phyloP scores from a whole-genome alignment of 1,140 invertebrate species.

The Aphelinus atriplicis region DNA sequence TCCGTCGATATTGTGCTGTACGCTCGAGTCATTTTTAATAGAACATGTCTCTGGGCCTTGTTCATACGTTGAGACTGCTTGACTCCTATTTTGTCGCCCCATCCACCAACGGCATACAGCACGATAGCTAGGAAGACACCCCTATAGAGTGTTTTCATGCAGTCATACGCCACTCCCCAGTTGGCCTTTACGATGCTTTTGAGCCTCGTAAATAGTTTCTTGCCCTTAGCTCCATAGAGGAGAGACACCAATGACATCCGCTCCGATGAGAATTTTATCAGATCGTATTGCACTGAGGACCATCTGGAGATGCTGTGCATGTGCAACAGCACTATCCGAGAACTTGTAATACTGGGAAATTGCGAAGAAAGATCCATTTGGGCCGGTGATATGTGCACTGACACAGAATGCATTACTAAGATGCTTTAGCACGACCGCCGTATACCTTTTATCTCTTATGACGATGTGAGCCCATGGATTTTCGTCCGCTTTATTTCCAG shows the following conservation, averaged over 20 bases:
- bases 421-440: too few species aligned
- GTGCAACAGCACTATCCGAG: not conserved
- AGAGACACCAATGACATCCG: slow-evolving; percentile 24
- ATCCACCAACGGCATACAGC: slow-evolving; percentile 48
- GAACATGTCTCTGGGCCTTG: slow-evolving; percentile 39
- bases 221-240: slow-evolving; percentile 11
- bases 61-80: not conserved
- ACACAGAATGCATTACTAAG: too few species aligned
- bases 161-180: not conserved
- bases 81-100: slow-evolving; percentile 33
- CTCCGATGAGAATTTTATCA: not conserved
- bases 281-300: not conserved
- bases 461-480: not conserved
- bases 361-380: not conserved
- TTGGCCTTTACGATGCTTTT: not conserved
- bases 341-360: slow-evolving; percentile 6
- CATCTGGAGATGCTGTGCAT: not conserved
- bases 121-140: slow-evolving; percentile 44
- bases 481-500: not conserved
- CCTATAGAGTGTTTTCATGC: slow-evolving; percentile 43
- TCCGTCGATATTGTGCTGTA: slow-evolving; percentile 46
- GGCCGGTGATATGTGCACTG: too few species aligned
- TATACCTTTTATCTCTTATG: too few species aligned
- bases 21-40: slow-evolving; percentile 43
- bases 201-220: slow-evolving; percentile 17